Percentiles rank a stretch among this genome's conserved stretches.
These are phyloP conservation scores for Drosophila ambigua DNA, from an alignment of 1,140 invertebrate species.

Conservation along the genomic window DNA sequence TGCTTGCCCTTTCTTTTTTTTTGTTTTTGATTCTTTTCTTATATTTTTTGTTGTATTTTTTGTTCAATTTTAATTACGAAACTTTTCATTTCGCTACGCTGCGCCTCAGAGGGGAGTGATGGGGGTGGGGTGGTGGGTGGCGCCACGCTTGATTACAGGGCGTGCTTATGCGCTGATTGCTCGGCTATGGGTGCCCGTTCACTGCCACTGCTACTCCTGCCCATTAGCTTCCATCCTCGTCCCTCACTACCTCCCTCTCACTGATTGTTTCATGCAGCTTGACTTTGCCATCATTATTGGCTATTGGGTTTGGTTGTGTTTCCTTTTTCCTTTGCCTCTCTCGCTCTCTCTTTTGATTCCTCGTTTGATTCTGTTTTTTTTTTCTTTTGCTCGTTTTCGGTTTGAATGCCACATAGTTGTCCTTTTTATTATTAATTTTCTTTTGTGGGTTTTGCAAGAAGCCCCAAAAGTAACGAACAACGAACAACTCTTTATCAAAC, in stretches of 20 bases:
- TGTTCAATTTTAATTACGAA: constrained; percentile 81
- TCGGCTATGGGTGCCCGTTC: constrained; percentile 58
- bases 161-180: constrained; percentile 80
- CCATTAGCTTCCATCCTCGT: constrained; percentile 12
- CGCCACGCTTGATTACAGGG: constrained; percentile 75
- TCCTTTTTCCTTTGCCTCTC: constrained; percentile 19
- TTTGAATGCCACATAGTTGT: constrained; percentile 64
- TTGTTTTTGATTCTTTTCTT: constrained; percentile 1
- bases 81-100: constrained; percentile 76
- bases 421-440: constrained; percentile 72
- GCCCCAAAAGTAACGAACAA: constrained; percentile 8
- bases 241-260: background rate
- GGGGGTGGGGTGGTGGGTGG: constrained; percentile 2
- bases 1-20: constrained; percentile 26
- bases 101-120: constrained; percentile 22
- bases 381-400: constrained; percentile 36
- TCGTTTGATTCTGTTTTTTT: constrained; percentile 2
- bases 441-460: constrained; percentile 32
- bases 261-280: constrained; percentile 53
- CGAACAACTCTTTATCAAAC: constrained; percentile 60
- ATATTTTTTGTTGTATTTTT: constrained; percentile 16
- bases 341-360: background rate
- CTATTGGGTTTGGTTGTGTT: constrained; percentile 53
- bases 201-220: constrained; percentile 8
- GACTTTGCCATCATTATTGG: constrained; percentile 76